phyloP scores from a whole-genome alignment of 53 echinoderm and acorn worm genomes.

The Henricia sp. region DNA sequence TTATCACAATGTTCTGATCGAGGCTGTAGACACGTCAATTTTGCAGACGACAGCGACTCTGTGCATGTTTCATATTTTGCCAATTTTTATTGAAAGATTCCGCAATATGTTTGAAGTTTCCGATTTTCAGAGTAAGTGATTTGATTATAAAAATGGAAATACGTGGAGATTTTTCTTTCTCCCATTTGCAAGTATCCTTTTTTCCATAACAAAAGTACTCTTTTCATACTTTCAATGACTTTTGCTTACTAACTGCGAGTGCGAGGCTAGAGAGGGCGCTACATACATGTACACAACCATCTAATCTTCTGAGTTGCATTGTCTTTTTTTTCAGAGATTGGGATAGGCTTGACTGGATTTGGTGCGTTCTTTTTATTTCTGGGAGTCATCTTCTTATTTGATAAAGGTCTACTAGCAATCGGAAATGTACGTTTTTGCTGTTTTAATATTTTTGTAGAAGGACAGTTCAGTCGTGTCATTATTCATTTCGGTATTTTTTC shows the following conservation, averaged over 20 bases:
- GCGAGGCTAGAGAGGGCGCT: too few species aligned
- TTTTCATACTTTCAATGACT: too few species aligned
- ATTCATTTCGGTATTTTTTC: too few species aligned
- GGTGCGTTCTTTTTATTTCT: constrained; percentile 96
- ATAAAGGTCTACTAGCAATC: constrained; percentile 94
- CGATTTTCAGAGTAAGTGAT: constrained; percentile 93
- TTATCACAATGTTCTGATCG: constrained; percentile 11
- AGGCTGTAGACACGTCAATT: constrained; percentile 46
- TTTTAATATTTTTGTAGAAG: too few species aligned
- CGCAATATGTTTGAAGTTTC: constrained; percentile 89
- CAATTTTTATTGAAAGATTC: not conserved
- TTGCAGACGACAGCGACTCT: constrained; percentile 36
- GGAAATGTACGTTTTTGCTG: constrained; percentile 99
- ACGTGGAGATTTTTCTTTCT: not conserved
- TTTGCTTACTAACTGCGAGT: too few species aligned
- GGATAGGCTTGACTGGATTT: constrained; percentile 92
- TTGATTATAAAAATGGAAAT: not conserved
- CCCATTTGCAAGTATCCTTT: not conserved
- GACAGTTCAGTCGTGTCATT: too few species aligned
- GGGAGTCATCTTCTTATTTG: constrained; percentile 93
- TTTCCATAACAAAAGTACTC: not conserved
- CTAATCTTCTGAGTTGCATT: too few species aligned
- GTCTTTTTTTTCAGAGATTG: constrained; percentile 82
- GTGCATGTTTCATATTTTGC: too few species aligned
- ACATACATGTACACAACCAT: too few species aligned